Percentiles rank a stretch among this genome's conserved stretches.
These are phyloP conservation scores for Atta colombica DNA, from an alignment of 1,140 invertebrate genomes.

Conservation along the genomic window DNA sequence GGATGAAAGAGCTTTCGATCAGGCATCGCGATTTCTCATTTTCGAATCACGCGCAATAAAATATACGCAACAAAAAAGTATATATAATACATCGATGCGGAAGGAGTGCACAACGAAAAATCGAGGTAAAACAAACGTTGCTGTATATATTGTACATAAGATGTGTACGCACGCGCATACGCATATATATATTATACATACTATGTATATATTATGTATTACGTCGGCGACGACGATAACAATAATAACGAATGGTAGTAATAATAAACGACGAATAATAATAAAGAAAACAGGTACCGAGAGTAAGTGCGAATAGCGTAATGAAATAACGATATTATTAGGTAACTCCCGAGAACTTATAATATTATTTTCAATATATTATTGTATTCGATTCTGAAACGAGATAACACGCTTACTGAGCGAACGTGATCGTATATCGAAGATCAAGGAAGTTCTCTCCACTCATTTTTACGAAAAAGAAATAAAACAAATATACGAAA, in stretches of 20 bases:
- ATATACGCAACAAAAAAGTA: constrained; percentile 37
- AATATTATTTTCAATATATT: constrained; percentile 77
- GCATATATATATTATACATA: constrained; percentile 46
- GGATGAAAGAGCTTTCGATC: constrained; percentile 38
- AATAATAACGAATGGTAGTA: constrained; percentile 54
- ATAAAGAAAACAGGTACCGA: constrained; percentile 56
- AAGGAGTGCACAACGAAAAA: constrained; percentile 29
- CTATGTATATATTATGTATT: constrained; percentile 64
- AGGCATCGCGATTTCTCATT: constrained; percentile 25
- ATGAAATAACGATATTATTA: constrained; percentile 73
- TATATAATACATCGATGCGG: constrained; percentile 15
- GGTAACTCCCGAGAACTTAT: constrained; percentile 63
- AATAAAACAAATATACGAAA: constrained; percentile 76
- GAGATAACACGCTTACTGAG: constrained; percentile 57
- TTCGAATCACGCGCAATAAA: constrained; percentile 55
- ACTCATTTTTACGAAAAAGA: constrained; percentile 77
- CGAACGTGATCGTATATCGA: constrained; percentile 64
- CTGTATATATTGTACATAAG: constrained; percentile 70
- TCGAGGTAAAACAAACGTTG: constrained; percentile 21
- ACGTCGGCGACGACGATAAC: constrained; percentile 41
- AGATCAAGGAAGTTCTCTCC: constrained; percentile 66
- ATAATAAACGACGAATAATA: constrained; percentile 46
- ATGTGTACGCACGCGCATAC: constrained; percentile 26
- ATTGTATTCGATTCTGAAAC: constrained; percentile 69
- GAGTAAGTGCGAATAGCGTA: constrained; percentile 64